These are phyloP conservation scores for Microdon myrmicae DNA, from an alignment of 2,888 invertebrate species.

Conservation along the genomic window DNA sequence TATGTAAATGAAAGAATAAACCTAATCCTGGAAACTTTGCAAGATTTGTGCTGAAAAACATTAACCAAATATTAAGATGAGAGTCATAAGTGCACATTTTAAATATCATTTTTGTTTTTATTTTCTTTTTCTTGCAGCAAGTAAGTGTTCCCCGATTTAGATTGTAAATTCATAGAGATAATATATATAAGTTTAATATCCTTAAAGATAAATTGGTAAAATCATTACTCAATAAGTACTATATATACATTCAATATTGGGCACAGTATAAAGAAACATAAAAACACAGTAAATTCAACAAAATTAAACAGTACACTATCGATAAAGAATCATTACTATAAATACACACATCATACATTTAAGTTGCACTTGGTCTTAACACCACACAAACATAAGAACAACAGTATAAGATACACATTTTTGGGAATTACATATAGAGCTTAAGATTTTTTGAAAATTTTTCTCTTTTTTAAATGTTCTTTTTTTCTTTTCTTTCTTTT, in stretches of 20 bases:
- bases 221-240: conserved; percentile 4
- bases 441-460: conserved; percentile 52
- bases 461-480: conserved; percentile 36
- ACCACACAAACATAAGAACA: too few species aligned
- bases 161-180: conserved; percentile 24
- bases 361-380: too few species aligned
- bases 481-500: conserved; percentile 51
- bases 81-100: conserved; percentile 29
- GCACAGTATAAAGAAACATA: conserved; percentile 16
- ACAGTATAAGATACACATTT: too few species aligned
- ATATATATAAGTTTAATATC: conserved; percentile 5
- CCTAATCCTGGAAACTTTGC: too few species aligned
- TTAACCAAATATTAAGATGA: conserved; percentile 29
- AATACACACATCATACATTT: too few species aligned
- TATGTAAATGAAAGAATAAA: conserved; percentile 8
- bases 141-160: conserved; percentile 60
- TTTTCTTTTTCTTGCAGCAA: conserved; percentile 66
- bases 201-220: conserved; percentile 37
- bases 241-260: conserved; percentile 22
- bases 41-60: conserved; percentile 10
- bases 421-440: conserved; percentile 33
- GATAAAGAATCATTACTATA: neutral
- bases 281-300: conserved; percentile 6
- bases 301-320: neutral
- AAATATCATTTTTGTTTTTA: conserved; percentile 54